Evolutionary conservation across 1,140 invertebrate species (phyloP), one percentile per base, ranked within the genome.

Genomic region (Chrysopa pallens): DNA sequence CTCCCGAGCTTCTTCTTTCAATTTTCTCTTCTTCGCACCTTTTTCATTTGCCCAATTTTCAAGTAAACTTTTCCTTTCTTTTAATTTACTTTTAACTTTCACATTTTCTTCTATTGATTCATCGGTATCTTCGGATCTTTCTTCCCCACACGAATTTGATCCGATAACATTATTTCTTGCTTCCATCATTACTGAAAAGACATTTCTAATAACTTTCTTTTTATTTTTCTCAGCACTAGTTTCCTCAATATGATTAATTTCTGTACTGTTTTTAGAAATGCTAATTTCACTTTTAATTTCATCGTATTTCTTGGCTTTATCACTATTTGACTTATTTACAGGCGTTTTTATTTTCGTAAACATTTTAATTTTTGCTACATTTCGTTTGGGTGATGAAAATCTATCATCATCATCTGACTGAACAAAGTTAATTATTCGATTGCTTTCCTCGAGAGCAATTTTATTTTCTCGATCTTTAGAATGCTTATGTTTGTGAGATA

Each of bases 141-240:
- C 63, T 54, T 68, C 70, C 0, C 73, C 74, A 8, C 65, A 64
- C 13, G 70, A 68, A 62, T 76, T 76, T n/a, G 50, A 53, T 11
- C 74, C 74, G 46, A 76, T 67, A 31, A 63, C 64, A 50, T 73
- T 73, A 50, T 72, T 67, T 47, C 72, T 59, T 14, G 68, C 66
- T 46, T 69, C 68, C 74, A 77, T 77, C 58, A 77, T 60, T 29
- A 76, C 50, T 48, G 72, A 60, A 56, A 77, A 77, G 17, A 69
- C 73, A 68, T 77, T 57, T 33, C 5, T 2, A 23, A 23, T 23
- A 17, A 49, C 28, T 52, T 52, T 56, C 33, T 29, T 43, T 36
- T 8, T n/a, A 36, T 17, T 7, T 17, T 17, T 15, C 13, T 35
- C 14, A 4, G 9, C 2, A 36, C 11, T 13, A 5, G n/a, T 27